Evolutionary conservation across 2,888 invertebrate species (phyloP).

Genomic region (Branchipolynoe longqiensis): DNA sequence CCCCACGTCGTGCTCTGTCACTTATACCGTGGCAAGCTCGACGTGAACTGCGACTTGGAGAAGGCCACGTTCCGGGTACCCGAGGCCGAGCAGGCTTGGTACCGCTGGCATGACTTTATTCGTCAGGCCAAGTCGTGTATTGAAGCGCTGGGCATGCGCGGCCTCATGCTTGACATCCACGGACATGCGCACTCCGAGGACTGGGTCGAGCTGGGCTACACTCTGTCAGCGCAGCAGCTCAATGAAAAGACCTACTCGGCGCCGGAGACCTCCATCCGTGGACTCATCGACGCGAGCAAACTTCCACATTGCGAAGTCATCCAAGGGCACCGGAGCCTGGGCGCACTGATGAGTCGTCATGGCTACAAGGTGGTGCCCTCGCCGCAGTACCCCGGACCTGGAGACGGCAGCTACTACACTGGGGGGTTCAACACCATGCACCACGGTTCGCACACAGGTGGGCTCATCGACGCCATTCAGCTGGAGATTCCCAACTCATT

Average conservation of each 20-base stretch:
- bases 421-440: conserved; percentile 67
- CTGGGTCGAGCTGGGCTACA: conserved; percentile 67
- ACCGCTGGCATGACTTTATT: conserved; percentile 66
- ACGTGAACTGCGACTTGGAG: conserved; percentile 63
- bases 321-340: conserved; percentile 65
- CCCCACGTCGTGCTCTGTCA: conserved; percentile 64
- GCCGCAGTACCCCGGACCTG: conserved; percentile 63
- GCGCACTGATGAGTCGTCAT: conserved; percentile 62
- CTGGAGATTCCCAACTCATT: conserved; percentile 60
- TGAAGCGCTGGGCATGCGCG: conserved; percentile 18
- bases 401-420: conserved; percentile 61
- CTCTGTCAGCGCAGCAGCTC: conserved; percentile 53
- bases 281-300: conserved; percentile 3
- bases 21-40: conserved; percentile 64
- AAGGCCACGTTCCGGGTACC: conserved; percentile 64
- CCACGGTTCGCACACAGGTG: conserved; percentile 66
- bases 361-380: conserved; percentile 68
- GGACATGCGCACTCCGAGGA: conserved; percentile 66
- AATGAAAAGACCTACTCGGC: conserved; percentile 39
- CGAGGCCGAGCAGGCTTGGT: conserved; percentile 64
- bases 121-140: conserved; percentile 62
- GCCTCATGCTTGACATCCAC: conserved; percentile 68
- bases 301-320: conserved; percentile 59
- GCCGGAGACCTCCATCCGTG: conserved; percentile 58
- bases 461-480: conserved; percentile 66